A percentile compares a stretch with the other conserved stretches of the same genome.
phyloP scores from a whole-genome alignment of 2,113 vertebrate genomes.

The Numenius arquata region DNA sequence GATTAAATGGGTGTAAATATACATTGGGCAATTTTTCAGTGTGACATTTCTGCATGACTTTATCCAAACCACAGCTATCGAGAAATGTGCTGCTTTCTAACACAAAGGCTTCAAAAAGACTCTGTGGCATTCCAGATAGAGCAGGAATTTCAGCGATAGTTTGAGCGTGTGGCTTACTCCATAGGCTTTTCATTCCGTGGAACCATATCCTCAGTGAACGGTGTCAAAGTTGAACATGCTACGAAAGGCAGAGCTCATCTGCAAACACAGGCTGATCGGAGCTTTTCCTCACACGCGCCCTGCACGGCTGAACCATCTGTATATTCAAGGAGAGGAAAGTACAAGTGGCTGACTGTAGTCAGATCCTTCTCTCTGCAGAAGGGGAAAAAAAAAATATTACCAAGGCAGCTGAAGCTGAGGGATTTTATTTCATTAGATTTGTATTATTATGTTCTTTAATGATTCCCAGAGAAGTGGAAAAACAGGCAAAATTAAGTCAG shows the following conservation, averaged over 20 bases:
- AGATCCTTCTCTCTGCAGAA: background rate
- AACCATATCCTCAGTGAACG: background rate
- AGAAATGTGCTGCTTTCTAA: background rate
- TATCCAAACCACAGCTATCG: background rate
- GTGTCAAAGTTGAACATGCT: background rate
- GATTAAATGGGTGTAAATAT: slow-evolving; percentile 6
- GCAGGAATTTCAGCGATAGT: background rate
- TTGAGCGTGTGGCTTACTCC: background rate
- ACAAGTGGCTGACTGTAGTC: background rate
- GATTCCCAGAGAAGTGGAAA: background rate
- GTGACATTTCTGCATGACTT: background rate
- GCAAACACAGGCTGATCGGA: background rate
- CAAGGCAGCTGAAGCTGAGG: background rate
- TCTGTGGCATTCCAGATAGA: background rate
- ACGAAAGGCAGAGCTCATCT: background rate
- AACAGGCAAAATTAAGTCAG: background rate
- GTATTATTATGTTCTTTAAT: background rate
- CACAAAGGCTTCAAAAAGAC: background rate
- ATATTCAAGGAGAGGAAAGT: background rate
- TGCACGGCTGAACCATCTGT: background rate
- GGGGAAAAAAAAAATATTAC: background rate
- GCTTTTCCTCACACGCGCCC: background rate
- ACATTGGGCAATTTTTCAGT: background rate
- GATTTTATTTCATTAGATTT: background rate
- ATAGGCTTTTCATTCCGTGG: background rate